Base-by-base conservation (phyloP, 1,140 invertebrate genomes). In the Brachionus rubens region DNA sequence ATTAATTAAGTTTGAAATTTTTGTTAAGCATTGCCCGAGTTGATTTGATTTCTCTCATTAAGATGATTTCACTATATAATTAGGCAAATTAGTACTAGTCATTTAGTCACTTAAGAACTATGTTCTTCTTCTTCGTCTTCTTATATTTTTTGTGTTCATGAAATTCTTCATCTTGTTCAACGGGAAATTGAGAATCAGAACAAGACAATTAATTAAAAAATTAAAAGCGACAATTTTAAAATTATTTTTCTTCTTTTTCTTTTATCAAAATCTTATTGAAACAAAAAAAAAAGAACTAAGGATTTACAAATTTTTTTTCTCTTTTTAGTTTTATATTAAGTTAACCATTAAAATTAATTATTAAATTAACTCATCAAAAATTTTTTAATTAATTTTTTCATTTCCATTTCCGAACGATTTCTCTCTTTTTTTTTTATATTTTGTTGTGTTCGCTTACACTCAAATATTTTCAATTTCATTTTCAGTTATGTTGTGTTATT, bases 1-100 rank as follows among this genome's bases (percentile, higher is more conserved):
- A 59, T 19, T 59, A 59, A 59, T 59, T 59, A 59, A 36, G 28
- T 59, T 59, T 59, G 54, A 59, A 59, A 30, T 59, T 26, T 36
- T 36, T 33, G 9, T 59, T 59, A 30, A 59, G 54, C 54, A 59
- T 59, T n/a, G 30, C 30, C 54, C 54, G 54, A 59, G 19, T 59
- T 59, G 54, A 59, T 59, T 59, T 59, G 36, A 59, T 28, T 36
- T 59, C 54, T n/a, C n/a, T 59, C 30, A 59, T 59, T 59, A 59
- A 59, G 54, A 59, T 16, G n/a, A n/a, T 59, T 3, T 16, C 33
- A 36, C 54, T 59, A 14, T 59, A 59, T 59, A 59, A 59, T 59
- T 59, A 59, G 54, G 30, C 28, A 28, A 30, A 59, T 59, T 59
- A 59, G 54, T 59, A 59, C 54, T n/a, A 59, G 54, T 59, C 54